A percentile compares a stretch with the other conserved stretches of the same genome.
phyloP scores from a whole-genome alignment of 2,797 vertebrate genomes.

The Thalassophryne amazonica region DNA sequence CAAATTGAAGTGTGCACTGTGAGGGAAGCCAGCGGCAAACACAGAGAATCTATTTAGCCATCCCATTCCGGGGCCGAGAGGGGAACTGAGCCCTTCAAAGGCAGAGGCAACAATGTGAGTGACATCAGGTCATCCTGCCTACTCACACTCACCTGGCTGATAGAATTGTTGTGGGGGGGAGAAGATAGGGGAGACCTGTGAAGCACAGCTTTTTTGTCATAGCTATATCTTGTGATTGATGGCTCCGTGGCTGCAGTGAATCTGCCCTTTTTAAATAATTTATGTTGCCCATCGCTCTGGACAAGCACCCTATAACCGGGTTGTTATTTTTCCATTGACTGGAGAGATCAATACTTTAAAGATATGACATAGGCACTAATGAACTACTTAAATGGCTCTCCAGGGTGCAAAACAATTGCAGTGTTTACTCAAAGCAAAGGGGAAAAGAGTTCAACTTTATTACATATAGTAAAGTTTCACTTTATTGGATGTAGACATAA shows the following conservation, averaged over 20 bases:
- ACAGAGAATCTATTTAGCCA: conserved; percentile 95
- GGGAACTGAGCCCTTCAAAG: conserved; percentile 91
- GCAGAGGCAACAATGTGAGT: conserved; percentile 93
- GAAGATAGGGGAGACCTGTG: conserved; percentile 88
- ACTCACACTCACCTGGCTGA: conserved; percentile 95
- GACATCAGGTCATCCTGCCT: conserved; percentile 92
- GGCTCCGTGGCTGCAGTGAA: conserved; percentile 96
- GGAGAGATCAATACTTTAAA: conserved; percentile 92
- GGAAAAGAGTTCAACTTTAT: conserved; percentile 42
- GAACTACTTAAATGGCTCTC: conserved; percentile 82
- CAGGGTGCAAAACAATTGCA: conserved; percentile 73
- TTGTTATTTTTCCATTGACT: conserved; percentile 99
- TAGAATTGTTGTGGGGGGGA: conserved; percentile 95
- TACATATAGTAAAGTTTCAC: conserved; percentile 37
- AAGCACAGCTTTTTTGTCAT: conserved; percentile 93
- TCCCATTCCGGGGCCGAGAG: conserved; percentile 88
- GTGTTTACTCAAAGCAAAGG: conserved; percentile 63
- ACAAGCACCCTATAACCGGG: conserved; percentile 96
- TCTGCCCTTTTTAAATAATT: conserved; percentile 99
- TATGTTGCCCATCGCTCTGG: conserved; percentile 96
- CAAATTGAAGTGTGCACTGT: conserved; percentile 92
- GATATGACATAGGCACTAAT: conserved; percentile 87
- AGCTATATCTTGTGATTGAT: conserved; percentile 99
- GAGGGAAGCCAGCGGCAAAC: conserved; percentile 86
- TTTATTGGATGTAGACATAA: conserved; percentile 16